Percentiles rank a stretch among this genome's conserved stretches.
Evolutionary conservation across 2,888 invertebrate genomes (phyloP).

Genomic region (Linnaemya tessellans): DNA sequence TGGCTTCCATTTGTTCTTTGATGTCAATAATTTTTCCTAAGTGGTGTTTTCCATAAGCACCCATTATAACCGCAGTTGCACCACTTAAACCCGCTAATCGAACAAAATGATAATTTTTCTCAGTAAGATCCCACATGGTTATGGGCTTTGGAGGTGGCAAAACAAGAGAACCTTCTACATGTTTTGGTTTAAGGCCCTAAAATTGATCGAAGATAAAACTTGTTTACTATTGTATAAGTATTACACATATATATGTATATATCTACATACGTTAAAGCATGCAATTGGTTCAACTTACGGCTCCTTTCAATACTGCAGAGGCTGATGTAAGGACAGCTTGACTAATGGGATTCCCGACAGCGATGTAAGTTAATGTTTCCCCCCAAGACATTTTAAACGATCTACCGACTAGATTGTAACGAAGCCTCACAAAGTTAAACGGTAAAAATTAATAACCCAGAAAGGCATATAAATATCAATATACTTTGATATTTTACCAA

Average conservation of each 20-base stretch:
- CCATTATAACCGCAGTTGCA: conserved; percentile 93
- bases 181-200: conserved; percentile 76
- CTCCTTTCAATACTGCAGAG: conserved; percentile 74
- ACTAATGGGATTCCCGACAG: conserved; percentile 81
- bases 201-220: background rate
- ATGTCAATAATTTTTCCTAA: conserved; percentile 85
- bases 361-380: conserved; percentile 80
- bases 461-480: no score
- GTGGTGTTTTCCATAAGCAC: conserved; percentile 93
- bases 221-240: no score
- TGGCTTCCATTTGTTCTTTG: conserved; percentile 87
- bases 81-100: conserved; percentile 91
- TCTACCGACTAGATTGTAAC: background rate
- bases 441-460: background rate
- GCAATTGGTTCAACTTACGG: conserved; percentile 75
- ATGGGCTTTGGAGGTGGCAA: conserved; percentile 52
- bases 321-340: conserved; percentile 77
- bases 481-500: no score
- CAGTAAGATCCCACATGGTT: conserved; percentile 76
- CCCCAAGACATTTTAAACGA: conserved; percentile 76
- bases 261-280: background rate
- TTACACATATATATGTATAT: background rate
- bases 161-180: conserved; percentile 49
- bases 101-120: conserved; percentile 85
- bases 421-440: background rate